A percentile compares a stretch with the other conserved stretches of the same genome.
Conservation (phyloP, 2,113 vertebrate genomes). For the Mohoua ochrocephala region DNA sequence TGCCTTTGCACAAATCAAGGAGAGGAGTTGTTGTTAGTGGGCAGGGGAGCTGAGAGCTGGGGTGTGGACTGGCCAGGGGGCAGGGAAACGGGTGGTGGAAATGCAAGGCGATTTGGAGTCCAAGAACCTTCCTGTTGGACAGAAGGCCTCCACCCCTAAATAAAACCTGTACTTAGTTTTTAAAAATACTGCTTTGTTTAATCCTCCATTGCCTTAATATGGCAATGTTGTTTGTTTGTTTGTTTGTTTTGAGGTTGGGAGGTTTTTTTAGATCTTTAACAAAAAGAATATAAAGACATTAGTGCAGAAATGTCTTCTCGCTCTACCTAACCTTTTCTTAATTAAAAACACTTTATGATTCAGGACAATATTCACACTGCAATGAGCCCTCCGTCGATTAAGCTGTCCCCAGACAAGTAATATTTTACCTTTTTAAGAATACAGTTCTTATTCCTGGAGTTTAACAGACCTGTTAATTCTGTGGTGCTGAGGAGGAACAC, state of each 20-base stretch:
- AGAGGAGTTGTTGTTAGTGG: neutral
- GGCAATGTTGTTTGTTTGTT: neutral
- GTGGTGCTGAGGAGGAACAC: neutral
- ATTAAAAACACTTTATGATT: neutral
- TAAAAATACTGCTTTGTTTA: neutral
- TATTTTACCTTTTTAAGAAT: neutral
- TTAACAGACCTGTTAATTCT: neutral
- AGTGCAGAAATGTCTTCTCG: neutral
- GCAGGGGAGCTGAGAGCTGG: neutral
- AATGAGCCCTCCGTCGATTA: neutral
- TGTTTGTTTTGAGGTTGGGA: neutral
- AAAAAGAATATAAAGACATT: neutral
- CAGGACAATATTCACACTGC: neutral
- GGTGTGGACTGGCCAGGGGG: fast-evolving
- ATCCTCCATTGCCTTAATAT: neutral
- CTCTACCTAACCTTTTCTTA: neutral
- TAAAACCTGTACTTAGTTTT: neutral
- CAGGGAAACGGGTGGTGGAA: fast-evolving
- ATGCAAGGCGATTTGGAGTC: neutral
- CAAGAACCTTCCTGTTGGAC: neutral
- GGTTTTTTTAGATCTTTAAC: neutral
- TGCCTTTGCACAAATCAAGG: neutral
- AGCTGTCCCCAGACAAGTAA: neutral
- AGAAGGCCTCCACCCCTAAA: neutral
- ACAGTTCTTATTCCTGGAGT: neutral